Conservation (phyloP, 2,888 invertebrate species). For the Caenorhabditis zanzibari region DNA sequence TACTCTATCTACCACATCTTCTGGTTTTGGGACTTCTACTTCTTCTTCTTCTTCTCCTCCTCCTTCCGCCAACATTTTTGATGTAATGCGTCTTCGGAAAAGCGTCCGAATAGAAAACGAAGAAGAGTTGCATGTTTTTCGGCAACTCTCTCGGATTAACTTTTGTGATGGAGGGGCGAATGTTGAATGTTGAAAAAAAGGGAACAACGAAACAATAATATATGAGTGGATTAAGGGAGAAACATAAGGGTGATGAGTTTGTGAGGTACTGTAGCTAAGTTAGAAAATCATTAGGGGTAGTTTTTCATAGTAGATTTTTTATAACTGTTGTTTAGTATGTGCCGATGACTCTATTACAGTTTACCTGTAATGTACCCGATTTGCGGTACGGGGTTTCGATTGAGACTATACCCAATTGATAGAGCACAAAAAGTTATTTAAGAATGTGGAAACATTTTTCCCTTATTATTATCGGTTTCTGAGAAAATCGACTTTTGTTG, state of each 20-base stretch:
- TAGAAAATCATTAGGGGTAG: too few species aligned
- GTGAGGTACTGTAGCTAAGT: not conserved
- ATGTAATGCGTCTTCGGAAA: conserved; percentile 52
- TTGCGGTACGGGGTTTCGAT: too few species aligned
- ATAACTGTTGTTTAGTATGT: too few species aligned
- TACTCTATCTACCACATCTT: conserved; percentile 51
- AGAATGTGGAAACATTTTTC: too few species aligned
- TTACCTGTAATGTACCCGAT: too few species aligned
- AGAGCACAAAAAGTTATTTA: too few species aligned
- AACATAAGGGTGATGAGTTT: conserved; percentile 7
- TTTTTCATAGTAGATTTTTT: too few species aligned
- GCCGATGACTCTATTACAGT: too few species aligned
- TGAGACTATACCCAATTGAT: too few species aligned
- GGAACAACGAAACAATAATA: not conserved
- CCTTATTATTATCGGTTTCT: too few species aligned
- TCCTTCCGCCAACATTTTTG: conserved; percentile 49
- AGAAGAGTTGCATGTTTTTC: conserved; percentile 52
- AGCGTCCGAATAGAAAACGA: conserved; percentile 41
- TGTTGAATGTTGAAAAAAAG: conserved; percentile 1
- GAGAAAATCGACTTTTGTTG: too few species aligned
- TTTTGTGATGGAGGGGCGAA: conserved; percentile 7
- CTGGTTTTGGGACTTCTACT: conserved; percentile 12
- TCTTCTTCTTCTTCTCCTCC: conserved; percentile 2
- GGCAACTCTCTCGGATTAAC: conserved; percentile 43
- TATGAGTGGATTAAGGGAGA: not conserved